Conservation (phyloP, 2,797 vertebrate species). For the Sebastes iracundus region DNA sequence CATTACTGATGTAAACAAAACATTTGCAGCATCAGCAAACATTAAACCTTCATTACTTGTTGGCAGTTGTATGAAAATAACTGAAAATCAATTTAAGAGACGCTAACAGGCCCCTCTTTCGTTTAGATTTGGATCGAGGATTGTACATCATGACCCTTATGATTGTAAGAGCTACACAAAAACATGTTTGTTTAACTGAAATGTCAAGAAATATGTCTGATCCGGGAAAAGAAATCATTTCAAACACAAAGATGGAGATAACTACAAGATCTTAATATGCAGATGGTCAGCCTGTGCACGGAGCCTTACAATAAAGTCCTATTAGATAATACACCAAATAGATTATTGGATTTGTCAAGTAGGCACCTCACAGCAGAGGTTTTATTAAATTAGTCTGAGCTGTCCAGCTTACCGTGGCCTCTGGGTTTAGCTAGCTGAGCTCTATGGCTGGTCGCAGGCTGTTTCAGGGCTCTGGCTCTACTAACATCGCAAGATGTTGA, state of each 20-base stretch:
- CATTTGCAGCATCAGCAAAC: neutral
- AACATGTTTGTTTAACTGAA: neutral
- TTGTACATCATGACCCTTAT: no score
- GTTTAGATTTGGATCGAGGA: no score
- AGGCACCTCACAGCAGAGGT: neutral
- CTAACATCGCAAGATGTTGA: neutral
- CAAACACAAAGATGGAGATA: neutral
- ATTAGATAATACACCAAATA: neutral
- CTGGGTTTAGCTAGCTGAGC: slow-evolving; percentile 11
- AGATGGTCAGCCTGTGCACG: neutral
- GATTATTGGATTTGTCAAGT: neutral
- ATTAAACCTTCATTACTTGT: neutral
- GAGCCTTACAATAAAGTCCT: neutral
- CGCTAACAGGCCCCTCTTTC: no score
- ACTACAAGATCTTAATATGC: neutral
- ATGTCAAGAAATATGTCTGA: neutral
- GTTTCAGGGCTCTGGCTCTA: slow-evolving; percentile 35
- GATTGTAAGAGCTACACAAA: neutral
- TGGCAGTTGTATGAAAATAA: neutral
- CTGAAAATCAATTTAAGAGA: neutral
- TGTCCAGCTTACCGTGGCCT: slow-evolving; percentile 26
- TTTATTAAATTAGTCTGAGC: neutral
- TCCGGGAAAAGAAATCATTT: neutral
- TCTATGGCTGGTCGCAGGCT: slow-evolving; percentile 16
- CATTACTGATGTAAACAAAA: neutral